A percentile compares a stretch with the other conserved stretches of the same genome.
Conservation (phyloP, 2,797 vertebrate species). For the Chloroceryle amazona region DNA sequence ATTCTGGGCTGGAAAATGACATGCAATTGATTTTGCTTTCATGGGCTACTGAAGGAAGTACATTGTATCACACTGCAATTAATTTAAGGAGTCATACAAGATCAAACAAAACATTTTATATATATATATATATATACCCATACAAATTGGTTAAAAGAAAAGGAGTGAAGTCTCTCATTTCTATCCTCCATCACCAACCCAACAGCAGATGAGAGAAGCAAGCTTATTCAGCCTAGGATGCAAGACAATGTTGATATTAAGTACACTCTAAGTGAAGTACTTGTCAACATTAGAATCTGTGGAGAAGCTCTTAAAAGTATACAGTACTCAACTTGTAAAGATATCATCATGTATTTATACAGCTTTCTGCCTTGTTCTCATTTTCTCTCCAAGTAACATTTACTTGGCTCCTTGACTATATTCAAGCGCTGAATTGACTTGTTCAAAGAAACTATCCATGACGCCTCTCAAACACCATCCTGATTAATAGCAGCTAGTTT, state of each 20-base stretch:
- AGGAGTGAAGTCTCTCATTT: background rate
- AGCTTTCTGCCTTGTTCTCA: background rate
- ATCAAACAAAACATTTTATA: background rate
- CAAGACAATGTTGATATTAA: background rate
- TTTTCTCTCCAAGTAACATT: background rate
- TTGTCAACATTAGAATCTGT: background rate
- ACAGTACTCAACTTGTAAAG: background rate
- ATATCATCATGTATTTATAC: background rate
- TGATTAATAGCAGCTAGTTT: background rate
- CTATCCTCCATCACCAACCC: background rate
- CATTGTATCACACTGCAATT: background rate
- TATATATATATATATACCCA: background rate
- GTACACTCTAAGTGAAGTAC: background rate
- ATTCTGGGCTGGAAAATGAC: background rate
- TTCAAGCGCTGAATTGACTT: background rate
- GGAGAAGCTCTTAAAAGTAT: background rate
- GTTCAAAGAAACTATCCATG: background rate
- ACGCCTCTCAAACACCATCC: background rate
- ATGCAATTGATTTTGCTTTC: background rate
- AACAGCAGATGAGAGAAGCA: background rate
- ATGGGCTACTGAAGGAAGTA: background rate
- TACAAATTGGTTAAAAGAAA: background rate
- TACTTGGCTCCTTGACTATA: background rate
- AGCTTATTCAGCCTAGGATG: background rate
- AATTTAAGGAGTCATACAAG: background rate